phyloP scores from a whole-genome alignment of 2,797 vertebrate species.

The Anomalospiza imberbis region DNA sequence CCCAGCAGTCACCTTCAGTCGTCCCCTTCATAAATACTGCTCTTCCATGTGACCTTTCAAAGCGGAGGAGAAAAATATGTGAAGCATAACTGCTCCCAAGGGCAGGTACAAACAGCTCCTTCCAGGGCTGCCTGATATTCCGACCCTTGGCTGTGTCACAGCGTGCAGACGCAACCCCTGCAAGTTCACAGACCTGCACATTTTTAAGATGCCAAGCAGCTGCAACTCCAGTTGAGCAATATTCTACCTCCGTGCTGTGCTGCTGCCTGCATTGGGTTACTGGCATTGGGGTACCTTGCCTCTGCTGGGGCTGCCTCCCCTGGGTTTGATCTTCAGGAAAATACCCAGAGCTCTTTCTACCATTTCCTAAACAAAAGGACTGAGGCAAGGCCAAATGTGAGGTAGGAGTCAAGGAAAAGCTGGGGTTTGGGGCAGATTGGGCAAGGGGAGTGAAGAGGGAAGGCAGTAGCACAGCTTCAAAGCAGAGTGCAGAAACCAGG shows the following conservation, averaged over 20 bases:
- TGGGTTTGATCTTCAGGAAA: not conserved
- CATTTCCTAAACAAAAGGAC: not conserved
- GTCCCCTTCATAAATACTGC: not conserved
- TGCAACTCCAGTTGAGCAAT: not conserved
- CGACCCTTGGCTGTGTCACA: not conserved
- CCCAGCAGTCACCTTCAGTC: not conserved
- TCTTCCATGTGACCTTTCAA: not conserved
- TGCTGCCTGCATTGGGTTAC: not conserved
- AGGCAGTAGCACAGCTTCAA: not conserved
- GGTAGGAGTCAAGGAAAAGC: not conserved
- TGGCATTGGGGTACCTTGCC: accelerated
- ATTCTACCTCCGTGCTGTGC: accelerated
- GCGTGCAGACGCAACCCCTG: not conserved
- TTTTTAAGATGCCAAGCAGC: not conserved
- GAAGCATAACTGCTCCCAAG: not conserved
- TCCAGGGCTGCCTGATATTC: conserved; percentile 21
- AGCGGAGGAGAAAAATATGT: not conserved
- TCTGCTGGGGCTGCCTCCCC: not conserved
- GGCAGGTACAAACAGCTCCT: not conserved
- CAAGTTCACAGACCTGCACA: not conserved
- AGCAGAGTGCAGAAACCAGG: not conserved
- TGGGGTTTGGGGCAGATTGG: not conserved
- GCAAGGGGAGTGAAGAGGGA: not conserved
- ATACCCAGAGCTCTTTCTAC: not conserved
- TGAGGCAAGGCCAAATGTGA: not conserved